Conservation (phyloP, 2,888 invertebrate genomes). For the Agapostemon virescens region DNA sequence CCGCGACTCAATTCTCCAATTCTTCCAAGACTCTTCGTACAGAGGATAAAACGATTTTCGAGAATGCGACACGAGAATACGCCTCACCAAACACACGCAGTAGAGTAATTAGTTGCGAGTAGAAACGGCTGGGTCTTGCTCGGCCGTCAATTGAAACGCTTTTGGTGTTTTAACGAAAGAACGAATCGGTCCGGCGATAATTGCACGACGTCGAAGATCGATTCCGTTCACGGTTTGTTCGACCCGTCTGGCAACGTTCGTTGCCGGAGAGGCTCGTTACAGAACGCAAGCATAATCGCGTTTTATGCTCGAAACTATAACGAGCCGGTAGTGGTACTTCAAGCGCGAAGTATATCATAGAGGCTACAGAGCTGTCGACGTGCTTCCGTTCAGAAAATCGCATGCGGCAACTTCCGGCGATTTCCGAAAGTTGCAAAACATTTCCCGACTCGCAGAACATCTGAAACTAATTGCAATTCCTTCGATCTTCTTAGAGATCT, state of each 20-base stretch:
- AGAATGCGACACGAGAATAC: conserved; percentile 25
- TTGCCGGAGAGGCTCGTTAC: neutral
- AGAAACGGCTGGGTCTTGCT: conserved; percentile 49
- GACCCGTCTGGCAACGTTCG: neutral
- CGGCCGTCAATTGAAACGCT: conserved; percentile 40
- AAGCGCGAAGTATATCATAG: neutral
- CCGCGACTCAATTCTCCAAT: neutral
- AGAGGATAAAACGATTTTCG: neutral
- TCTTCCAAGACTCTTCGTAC: neutral
- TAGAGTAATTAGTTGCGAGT: conserved; percentile 37
- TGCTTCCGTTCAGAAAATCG: neutral
- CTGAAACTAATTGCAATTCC: neutral
- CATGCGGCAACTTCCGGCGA: neutral
- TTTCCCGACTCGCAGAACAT: neutral
- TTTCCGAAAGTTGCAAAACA: neutral
- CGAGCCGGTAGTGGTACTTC: neutral
- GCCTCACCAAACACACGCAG: conserved; percentile 43
- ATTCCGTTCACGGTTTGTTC: neutral
- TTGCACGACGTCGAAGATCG: conserved; percentile 46
- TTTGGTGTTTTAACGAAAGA: conserved; percentile 55
- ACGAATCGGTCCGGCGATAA: conserved; percentile 2
- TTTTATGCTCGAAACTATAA: neutral
- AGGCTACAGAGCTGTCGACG: neutral
- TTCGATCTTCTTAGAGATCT: neutral
- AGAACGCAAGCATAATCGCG: neutral